These are phyloP conservation scores for Albula glossodonta DNA, from an alignment of 2,113 vertebrate genomes.

Conservation along the genomic window DNA sequence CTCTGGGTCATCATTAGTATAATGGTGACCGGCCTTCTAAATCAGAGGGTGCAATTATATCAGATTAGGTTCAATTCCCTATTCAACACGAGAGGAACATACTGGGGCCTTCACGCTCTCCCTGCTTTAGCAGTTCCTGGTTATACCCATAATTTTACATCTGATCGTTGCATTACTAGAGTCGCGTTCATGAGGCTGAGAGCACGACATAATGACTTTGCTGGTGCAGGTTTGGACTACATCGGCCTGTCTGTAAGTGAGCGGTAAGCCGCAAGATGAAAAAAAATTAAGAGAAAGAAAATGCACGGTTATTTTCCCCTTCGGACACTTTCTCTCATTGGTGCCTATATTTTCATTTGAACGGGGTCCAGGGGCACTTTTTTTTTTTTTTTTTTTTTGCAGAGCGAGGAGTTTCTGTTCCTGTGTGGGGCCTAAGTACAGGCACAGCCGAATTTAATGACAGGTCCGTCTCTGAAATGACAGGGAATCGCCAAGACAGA, in stretches of 20 bases:
- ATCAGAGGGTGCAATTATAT: no score
- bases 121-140: neutral
- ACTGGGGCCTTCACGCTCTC: neutral
- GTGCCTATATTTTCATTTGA: conserved; percentile 24
- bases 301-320: conserved; percentile 2
- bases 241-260: neutral
- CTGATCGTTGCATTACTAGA: neutral
- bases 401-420: conserved; percentile 34
- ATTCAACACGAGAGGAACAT: neutral
- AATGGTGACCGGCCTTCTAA: no score
- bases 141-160: neutral
- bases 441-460: conserved; percentile 38
- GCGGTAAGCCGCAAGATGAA: neutral
- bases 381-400: neutral
- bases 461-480: conserved; percentile 40
- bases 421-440: conserved; percentile 38
- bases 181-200: neutral
- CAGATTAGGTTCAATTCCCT: no score
- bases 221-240: neutral
- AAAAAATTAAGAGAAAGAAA: conserved; percentile 17
- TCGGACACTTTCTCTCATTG: conserved; percentile 23
- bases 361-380: conserved; percentile 10
- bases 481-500: neutral
- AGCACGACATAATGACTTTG: neutral
- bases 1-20: no score